Evolutionary conservation across 1,140 invertebrate genomes (phyloP).

Genomic region (Archegozetes longisetosus): DNA sequence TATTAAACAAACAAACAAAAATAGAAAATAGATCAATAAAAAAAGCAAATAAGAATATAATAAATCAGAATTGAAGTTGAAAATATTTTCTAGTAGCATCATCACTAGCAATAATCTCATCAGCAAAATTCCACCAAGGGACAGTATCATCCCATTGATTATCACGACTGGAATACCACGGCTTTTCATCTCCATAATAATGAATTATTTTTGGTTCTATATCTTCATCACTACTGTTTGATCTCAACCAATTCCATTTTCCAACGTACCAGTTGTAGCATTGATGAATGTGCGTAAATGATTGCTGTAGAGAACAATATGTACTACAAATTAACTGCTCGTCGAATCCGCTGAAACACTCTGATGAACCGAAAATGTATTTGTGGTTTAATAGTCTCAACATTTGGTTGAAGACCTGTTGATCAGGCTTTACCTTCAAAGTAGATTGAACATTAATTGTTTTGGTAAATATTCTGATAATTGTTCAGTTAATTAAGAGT

Average conservation of each 20-base stretch:
- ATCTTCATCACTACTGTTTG: neutral
- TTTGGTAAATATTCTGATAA: too few relatives aligned
- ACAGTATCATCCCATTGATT: neutral
- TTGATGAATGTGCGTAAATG: neutral
- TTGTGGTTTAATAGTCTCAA: neutral
- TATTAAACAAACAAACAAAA: neutral
- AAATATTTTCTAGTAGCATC: neutral
- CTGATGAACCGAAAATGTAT: neutral
- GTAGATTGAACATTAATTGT: too few relatives aligned
- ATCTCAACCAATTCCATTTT: neutral
- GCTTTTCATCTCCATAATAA: neutral
- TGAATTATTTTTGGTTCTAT: neutral
- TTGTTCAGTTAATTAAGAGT: too few relatives aligned
- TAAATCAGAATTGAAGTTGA: neutral
- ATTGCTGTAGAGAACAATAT: neutral
- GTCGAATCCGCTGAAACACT: neutral
- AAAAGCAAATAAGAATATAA: neutral
- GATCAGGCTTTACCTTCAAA: neutral
- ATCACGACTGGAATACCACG: neutral
- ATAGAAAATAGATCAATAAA: neutral
- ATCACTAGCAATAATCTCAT: neutral
- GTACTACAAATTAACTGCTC: neutral
- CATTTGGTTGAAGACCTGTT: neutral
- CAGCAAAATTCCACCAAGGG: neutral
- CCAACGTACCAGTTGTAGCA: neutral